Evolutionary conservation across 2,888 invertebrate genomes (phyloP).

Genomic region (Caenorhabditis becei): DNA sequence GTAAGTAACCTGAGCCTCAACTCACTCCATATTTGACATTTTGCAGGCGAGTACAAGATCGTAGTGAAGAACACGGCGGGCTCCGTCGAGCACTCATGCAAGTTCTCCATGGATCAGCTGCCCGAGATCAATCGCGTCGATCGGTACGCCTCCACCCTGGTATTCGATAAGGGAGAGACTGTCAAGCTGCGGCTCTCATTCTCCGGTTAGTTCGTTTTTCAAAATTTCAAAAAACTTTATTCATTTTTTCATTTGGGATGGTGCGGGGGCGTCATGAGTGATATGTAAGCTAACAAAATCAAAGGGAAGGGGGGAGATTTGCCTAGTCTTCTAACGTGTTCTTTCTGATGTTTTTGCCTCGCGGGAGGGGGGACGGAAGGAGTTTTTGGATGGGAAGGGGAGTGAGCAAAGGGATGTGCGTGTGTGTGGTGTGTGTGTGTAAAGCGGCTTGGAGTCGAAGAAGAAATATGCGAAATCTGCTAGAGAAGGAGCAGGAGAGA

Average conservation of each 20-base stretch:
- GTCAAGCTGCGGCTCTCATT: constrained; percentile 73
- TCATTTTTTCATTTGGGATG: constrained; percentile 22
- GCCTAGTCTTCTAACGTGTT: constrained; percentile 38
- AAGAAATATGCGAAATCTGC: constrained; percentile 43
- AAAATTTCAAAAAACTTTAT: constrained; percentile 1
- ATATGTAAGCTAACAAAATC: constrained; percentile 39
- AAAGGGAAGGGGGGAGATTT: background rate
- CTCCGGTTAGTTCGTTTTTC: constrained; percentile 64
- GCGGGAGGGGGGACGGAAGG: background rate
- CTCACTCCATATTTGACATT: constrained; percentile 52
- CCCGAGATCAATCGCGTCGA: constrained; percentile 73
- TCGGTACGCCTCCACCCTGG: constrained; percentile 70
- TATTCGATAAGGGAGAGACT: constrained; percentile 75
- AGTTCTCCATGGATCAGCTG: constrained; percentile 70
- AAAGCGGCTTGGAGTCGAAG: constrained; percentile 39
- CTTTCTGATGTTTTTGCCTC: constrained; percentile 22
- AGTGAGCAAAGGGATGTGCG: constrained; percentile 11
- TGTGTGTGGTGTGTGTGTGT: constrained; percentile 8
- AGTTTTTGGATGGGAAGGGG: background rate
- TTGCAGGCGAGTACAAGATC: constrained; percentile 63
- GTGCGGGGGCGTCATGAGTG: constrained; percentile 9
- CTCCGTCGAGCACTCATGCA: constrained; percentile 65
- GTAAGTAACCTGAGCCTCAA: constrained; percentile 60
- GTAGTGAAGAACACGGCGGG: constrained; percentile 59
- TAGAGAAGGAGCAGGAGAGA: constrained; percentile 17